phyloP scores from a whole-genome alignment of 2,888 invertebrate species.

The Caenorhabditis sp. region DNA sequence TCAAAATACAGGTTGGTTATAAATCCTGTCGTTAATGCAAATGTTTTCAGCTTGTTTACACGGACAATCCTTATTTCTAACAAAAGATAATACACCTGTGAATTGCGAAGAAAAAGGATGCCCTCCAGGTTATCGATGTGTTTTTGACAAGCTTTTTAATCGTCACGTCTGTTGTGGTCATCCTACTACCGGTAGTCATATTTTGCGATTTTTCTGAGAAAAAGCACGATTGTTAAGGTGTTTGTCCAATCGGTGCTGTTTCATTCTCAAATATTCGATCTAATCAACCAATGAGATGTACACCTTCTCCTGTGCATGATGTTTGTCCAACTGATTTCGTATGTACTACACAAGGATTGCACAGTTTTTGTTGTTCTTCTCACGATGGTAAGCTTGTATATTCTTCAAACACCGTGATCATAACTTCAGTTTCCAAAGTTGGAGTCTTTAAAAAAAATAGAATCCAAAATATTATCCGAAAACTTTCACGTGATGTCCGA shows the following conservation, averaged over 20 bases:
- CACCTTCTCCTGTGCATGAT: slow-evolving; percentile 36
- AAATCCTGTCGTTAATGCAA: neutral
- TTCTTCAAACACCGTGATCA: too few species aligned
- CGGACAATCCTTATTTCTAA: slow-evolving; percentile 41
- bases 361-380: slow-evolving; percentile 48
- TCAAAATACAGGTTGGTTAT: slow-evolving; percentile 25
- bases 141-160: slow-evolving; percentile 47
- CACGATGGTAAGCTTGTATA: slow-evolving; percentile 46
- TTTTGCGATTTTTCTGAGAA: neutral
- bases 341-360: slow-evolving; percentile 40
- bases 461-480: too few species aligned
- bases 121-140: slow-evolving; percentile 46
- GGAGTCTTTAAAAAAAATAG: too few species aligned
- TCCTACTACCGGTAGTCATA: slow-evolving; percentile 31
- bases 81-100: slow-evolving; percentile 42
- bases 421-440: too few species aligned
- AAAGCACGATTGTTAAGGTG: slow-evolving; percentile 21
- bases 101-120: slow-evolving; percentile 28
- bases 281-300: slow-evolving; percentile 36
- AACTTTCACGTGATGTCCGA: too few species aligned
- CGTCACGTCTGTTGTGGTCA: slow-evolving; percentile 52
- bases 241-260: slow-evolving; percentile 47
- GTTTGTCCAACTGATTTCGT: slow-evolving; percentile 44
- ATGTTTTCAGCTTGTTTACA: slow-evolving; percentile 33
- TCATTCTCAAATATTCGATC: slow-evolving; percentile 34